These are phyloP conservation scores for Rhabdornis inornatus DNA, from an alignment of 2,113 vertebrate species.

Conservation along the genomic window DNA sequence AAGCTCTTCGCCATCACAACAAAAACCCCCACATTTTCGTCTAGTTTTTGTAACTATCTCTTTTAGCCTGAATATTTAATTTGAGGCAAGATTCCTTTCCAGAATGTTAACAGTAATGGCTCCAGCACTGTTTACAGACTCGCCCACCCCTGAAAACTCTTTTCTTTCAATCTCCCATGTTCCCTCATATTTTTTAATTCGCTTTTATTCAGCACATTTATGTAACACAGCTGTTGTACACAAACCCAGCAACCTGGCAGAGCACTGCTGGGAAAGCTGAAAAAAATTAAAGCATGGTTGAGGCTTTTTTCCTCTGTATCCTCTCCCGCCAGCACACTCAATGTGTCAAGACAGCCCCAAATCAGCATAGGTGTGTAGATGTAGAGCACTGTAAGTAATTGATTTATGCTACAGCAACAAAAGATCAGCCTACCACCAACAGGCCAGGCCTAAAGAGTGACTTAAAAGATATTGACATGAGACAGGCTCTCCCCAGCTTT, in stretches of 20 bases:
- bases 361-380: background rate
- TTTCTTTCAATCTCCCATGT: background rate
- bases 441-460: background rate
- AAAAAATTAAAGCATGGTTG: background rate
- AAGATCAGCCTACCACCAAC: background rate
- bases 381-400: background rate
- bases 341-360: background rate
- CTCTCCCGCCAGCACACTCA: accelerated
- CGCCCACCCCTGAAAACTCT: background rate
- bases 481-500: background rate
- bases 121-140: background rate
- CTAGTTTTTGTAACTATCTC: background rate
- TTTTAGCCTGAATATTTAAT: background rate
- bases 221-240: background rate
- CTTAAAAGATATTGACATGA: accelerated
- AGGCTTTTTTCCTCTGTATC: background rate
- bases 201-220: background rate
- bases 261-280: background rate
- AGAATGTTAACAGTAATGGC: background rate
- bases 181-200: background rate
- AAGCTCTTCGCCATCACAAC: background rate
- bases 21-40: background rate
- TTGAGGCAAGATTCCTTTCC: background rate
- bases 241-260: background rate
- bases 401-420: background rate